Percentiles rank a stretch among this genome's conserved stretches.
Evolutionary conservation across 2,797 vertebrate genomes (phyloP).

Genomic region (Neosilurus mollespiculum): DNA sequence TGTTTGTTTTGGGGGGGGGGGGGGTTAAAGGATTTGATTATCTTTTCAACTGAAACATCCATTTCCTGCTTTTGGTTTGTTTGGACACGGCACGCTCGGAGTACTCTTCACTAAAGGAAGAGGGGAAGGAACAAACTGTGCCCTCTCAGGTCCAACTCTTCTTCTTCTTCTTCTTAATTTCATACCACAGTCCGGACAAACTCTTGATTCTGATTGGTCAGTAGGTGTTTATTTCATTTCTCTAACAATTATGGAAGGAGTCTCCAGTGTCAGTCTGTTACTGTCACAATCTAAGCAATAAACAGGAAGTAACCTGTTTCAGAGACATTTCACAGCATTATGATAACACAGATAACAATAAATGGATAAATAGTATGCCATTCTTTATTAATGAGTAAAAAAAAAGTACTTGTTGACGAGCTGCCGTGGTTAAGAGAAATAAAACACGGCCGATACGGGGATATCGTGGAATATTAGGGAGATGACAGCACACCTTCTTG

Average conservation of each 20-base stretch:
- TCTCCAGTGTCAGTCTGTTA: background rate
- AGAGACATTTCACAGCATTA: background rate
- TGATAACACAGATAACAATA: background rate
- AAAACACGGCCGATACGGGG: no score
- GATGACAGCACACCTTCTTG: background rate
- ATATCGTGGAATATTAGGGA: no score
- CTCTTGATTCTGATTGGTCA: background rate
- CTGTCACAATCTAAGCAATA: background rate
- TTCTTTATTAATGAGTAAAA: background rate
- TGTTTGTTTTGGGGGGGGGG: no score
- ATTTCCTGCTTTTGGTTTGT: slow-evolving; percentile 29
- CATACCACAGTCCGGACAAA: no score
- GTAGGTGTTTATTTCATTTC: background rate
- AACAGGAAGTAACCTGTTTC: background rate
- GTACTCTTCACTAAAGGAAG: background rate
- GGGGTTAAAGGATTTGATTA: no score
- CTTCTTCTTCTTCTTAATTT: background rate
- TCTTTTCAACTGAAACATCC: background rate
- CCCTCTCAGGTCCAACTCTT: background rate
- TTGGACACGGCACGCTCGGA: background rate
- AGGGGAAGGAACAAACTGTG: background rate
- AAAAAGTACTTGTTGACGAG: no score
- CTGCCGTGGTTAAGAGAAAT: background rate
- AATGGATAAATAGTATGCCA: background rate
- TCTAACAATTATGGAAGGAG: background rate